Conservation (phyloP, 2,113 vertebrate species). For the Struthidea cinerea region DNA sequence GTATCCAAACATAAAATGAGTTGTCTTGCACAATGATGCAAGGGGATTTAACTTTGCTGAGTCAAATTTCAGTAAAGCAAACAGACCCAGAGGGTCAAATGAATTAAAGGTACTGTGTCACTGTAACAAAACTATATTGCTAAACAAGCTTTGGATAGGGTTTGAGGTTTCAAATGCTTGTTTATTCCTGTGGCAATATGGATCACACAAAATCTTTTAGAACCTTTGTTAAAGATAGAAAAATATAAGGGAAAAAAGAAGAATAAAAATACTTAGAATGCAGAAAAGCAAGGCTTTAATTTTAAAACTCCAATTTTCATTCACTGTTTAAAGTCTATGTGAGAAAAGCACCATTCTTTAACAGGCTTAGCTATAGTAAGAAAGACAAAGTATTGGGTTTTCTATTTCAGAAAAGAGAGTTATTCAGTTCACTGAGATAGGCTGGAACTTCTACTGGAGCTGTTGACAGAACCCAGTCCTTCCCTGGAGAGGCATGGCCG, state of each 20-base stretch:
- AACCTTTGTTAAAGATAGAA: not conserved
- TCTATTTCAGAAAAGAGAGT: not conserved
- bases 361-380: not conserved
- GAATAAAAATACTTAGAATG: not conserved
- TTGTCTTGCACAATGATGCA: not conserved
- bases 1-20: not conserved
- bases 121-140: not conserved
- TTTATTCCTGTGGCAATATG: not conserved
- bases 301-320: not conserved
- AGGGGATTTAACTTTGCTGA: conserved; percentile 13
- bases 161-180: not conserved
- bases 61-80: conserved; percentile 22
- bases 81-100: not conserved
- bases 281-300: not conserved
- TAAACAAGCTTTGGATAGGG: not conserved
- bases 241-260: not conserved
- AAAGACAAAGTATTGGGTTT: not conserved
- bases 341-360: not conserved
- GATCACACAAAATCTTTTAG: not conserved
- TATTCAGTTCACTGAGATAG: not conserved
- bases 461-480: not conserved
- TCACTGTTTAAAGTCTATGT: not conserved
- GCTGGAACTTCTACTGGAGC: not conserved
- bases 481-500: not conserved
- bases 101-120: not conserved